These are phyloP conservation scores for Arctia plantaginis DNA, from an alignment of 2,888 invertebrate species.

Conservation along the genomic window DNA sequence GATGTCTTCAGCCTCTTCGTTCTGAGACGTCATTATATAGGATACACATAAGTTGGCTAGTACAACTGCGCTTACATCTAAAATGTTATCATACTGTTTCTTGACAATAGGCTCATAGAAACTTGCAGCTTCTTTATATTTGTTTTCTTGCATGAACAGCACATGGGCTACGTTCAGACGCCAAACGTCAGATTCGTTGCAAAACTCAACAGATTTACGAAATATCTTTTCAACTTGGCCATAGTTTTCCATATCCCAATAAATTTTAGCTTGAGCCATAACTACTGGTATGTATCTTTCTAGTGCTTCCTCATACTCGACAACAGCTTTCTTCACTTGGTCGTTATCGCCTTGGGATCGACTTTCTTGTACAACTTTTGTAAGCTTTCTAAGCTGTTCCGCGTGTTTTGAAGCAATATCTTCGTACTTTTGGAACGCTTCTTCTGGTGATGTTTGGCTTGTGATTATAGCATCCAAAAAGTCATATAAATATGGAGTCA, in stretches of 20 bases:
- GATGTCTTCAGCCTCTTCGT: slow-evolving; percentile 99
- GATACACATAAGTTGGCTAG: slow-evolving; percentile 99
- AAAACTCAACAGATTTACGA: slow-evolving; percentile 98
- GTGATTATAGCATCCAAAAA: slow-evolving; percentile 98
- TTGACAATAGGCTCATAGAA: slow-evolving; percentile 99
- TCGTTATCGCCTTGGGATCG: slow-evolving; percentile 95
- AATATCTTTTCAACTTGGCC: slow-evolving; percentile 98
- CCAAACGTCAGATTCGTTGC: slow-evolving; percentile 99
- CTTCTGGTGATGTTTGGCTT: slow-evolving; percentile 98
- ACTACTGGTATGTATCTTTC: slow-evolving; percentile 98
- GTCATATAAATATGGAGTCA: slow-evolving; percentile 97
- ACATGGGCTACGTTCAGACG: slow-evolving; percentile 99
- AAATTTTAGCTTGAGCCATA: slow-evolving; percentile 99
- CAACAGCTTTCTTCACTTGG: slow-evolving; percentile 94
- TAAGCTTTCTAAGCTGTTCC: slow-evolving; percentile 95
- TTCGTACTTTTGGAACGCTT: slow-evolving; percentile 98
- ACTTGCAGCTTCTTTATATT: slow-evolving; percentile 98
- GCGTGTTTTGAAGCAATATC: slow-evolving; percentile 96
- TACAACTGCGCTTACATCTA: slow-evolving; percentile 98
- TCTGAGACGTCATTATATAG: slow-evolving; percentile 99
- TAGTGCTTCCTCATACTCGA: slow-evolving; percentile 95
- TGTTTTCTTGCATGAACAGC: slow-evolving; percentile 99
- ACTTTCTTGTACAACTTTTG: slow-evolving; percentile 97
- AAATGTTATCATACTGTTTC: slow-evolving; percentile 96
- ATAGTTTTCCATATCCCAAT: slow-evolving; percentile 99